Conservation (phyloP, 2,888 invertebrate genomes). For the Tipula confusa region DNA sequence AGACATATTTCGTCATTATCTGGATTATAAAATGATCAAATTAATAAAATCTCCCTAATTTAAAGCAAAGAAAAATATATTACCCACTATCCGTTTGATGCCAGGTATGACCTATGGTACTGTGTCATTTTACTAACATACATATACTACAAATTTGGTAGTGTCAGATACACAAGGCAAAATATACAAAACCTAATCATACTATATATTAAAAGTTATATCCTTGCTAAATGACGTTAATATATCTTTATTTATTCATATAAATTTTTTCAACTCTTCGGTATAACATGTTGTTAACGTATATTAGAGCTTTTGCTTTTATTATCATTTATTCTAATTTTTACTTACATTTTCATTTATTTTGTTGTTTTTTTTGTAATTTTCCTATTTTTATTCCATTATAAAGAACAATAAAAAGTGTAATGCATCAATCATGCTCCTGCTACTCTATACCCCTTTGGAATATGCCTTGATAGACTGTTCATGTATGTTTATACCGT, state of each 20-base stretch:
- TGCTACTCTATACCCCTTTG: background rate
- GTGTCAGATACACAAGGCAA: background rate
- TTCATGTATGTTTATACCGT: background rate
- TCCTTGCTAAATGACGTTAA: background rate
- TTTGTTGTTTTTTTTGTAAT: background rate
- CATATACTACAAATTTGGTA: background rate
- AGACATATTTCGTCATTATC: too few relatives aligned
- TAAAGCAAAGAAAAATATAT: too few relatives aligned
- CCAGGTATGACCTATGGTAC: too few relatives aligned
- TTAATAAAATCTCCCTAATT: too few relatives aligned
- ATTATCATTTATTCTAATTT: slow-evolving; percentile 25
- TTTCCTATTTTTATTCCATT: slow-evolving; percentile 12
- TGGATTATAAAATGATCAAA: too few relatives aligned
- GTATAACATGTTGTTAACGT: background rate
- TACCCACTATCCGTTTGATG: too few relatives aligned
- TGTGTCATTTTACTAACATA: too few relatives aligned
- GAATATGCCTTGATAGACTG: background rate
- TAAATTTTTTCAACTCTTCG: background rate
- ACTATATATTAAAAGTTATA: background rate
- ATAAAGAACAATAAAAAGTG: background rate
- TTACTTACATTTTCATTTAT: slow-evolving; percentile 7
- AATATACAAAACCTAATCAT: background rate
- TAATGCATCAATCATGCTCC: slow-evolving; percentile 6
- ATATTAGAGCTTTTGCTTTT: background rate
- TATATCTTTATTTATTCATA: slow-evolving; percentile 15